These are phyloP conservation scores for Kryphioiulus occultus DNA, from an alignment of 2,888 invertebrate species.

Conservation along the genomic window DNA sequence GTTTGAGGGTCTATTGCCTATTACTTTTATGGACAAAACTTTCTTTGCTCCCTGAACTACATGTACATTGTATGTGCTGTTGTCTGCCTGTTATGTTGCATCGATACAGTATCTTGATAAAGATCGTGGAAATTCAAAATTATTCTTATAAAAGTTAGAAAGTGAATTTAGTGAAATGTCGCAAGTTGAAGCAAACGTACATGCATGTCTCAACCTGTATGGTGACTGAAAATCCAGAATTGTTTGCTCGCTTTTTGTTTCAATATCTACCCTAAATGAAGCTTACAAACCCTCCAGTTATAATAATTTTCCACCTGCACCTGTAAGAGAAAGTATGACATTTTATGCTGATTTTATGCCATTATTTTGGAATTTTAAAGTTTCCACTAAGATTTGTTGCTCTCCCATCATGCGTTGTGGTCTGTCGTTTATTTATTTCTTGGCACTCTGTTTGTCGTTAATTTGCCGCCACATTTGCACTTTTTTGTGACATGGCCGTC, in stretches of 20 bases:
- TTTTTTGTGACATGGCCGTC: constrained; percentile 18
- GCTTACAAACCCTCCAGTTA: neutral
- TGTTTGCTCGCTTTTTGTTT: neutral
- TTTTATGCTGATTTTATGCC: constrained; percentile 25
- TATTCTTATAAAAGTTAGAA: too few species aligned
- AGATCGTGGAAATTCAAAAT: too few species aligned
- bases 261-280: neutral
- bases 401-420: constrained; percentile 12
- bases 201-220: neutral
- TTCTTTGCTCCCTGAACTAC: too few species aligned
- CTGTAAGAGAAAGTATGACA: neutral
- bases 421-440: neutral
- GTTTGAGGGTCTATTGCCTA: too few species aligned
- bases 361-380: constrained; percentile 25
- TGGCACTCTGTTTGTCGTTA: constrained; percentile 20
- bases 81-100: too few species aligned
- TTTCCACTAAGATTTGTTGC: neutral
- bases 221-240: neutral
- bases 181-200: too few species aligned
- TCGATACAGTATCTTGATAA: too few species aligned
- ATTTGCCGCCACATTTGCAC: constrained; percentile 35
- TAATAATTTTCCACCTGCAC: neutral
- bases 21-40: too few species aligned
- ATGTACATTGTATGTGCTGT: too few species aligned
- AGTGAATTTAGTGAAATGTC: too few species aligned